phyloP scores from a whole-genome alignment of 1,140 invertebrate genomes.

The Hyles euphorbiae region DNA sequence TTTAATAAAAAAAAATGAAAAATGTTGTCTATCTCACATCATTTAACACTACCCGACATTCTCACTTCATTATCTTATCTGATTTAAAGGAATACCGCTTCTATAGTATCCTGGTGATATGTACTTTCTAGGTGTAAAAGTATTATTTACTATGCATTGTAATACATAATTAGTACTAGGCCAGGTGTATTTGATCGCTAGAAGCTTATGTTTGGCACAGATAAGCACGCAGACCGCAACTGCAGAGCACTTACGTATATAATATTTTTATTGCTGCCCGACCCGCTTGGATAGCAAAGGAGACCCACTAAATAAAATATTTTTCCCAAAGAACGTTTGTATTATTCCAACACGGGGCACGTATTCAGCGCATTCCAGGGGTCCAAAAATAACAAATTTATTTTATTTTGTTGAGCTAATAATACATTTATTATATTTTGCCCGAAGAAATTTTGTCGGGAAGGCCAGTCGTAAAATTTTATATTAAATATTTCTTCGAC shows the following conservation, averaged over 20 bases:
- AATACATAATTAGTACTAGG: too few species aligned
- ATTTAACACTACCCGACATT: too few species aligned
- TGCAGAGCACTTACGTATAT: slow-evolving; percentile 59
- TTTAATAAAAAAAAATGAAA: too few species aligned
- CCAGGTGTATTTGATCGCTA: background rate
- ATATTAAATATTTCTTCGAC: too few species aligned
- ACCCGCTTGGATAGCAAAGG: slow-evolving; percentile 44
- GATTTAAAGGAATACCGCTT: too few species aligned
- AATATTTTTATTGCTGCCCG: slow-evolving; percentile 67
- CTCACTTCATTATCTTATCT: too few species aligned
- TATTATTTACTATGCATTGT: too few species aligned
- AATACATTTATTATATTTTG: background rate
- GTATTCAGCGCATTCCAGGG: background rate
- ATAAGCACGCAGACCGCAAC: slow-evolving; percentile 32
- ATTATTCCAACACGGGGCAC: slow-evolving; percentile 17
- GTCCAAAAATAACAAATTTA: background rate
- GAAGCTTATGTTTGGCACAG: slow-evolving; percentile 2
- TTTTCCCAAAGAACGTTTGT: slow-evolving; percentile 45
- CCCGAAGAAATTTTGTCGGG: too few species aligned
- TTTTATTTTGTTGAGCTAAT: background rate
- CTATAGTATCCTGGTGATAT: too few species aligned
- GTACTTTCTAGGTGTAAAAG: too few species aligned
- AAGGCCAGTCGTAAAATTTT: too few species aligned
- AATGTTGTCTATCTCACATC: too few species aligned
- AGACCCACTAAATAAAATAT: slow-evolving; percentile 66